These are phyloP conservation scores for Notiomystis cincta DNA, from an alignment of 2,113 vertebrate species.

Conservation along the genomic window DNA sequence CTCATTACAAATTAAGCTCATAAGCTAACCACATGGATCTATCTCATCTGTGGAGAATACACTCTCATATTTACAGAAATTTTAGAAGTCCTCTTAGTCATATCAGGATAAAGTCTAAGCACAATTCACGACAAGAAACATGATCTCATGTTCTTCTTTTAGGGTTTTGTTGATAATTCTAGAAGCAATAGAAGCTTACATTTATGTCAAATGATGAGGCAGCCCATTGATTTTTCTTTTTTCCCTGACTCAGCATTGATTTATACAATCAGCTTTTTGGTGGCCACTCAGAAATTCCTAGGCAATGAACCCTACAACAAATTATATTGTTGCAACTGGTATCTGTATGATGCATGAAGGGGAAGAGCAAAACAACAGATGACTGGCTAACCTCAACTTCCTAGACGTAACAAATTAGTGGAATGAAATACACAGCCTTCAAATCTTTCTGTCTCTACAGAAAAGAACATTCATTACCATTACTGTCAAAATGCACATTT, in stretches of 20 bases:
- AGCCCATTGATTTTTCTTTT: background rate
- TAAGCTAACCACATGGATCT: background rate
- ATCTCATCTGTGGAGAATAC: background rate
- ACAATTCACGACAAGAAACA: background rate
- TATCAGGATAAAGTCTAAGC: background rate
- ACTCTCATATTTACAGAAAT: background rate
- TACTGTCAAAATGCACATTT: background rate
- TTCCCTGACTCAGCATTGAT: background rate
- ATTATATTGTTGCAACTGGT: background rate
- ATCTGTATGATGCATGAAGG: background rate
- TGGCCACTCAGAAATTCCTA: background rate
- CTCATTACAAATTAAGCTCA: background rate
- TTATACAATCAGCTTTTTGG: background rate
- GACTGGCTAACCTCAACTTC: background rate
- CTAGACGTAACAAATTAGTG: background rate
- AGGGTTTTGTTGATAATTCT: background rate
- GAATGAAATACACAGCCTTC: background rate
- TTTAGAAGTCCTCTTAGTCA: background rate
- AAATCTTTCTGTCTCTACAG: background rate
- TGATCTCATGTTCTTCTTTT: background rate
- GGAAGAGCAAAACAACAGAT: background rate
- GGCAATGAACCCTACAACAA: background rate
- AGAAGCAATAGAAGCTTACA: background rate
- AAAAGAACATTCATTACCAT: background rate
- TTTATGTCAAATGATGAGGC: background rate